A percentile compares a stretch with the other conserved stretches of the same genome.
Conservation (phyloP, 2,797 vertebrate species). For the Huso huso region DNA sequence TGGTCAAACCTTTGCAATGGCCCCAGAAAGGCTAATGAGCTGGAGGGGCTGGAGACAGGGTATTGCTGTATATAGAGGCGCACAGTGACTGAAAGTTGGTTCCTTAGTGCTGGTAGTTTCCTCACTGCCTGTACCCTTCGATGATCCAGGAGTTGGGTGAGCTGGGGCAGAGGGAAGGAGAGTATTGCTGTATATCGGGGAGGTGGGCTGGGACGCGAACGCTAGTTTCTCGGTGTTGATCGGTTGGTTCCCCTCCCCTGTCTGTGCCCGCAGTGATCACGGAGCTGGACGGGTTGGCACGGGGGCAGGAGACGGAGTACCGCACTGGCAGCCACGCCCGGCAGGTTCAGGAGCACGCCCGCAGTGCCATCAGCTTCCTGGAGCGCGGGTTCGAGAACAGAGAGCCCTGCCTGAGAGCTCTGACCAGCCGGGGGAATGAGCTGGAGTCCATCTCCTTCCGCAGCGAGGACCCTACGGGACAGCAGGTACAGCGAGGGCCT, state of each 20-base stretch:
- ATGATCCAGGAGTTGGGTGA: no score
- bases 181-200: no score
- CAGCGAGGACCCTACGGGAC: slow-evolving; percentile 91
- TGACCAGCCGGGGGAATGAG: slow-evolving; percentile 91
- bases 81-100: no score
- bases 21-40: no score
- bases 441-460: slow-evolving; percentile 96
- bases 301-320: slow-evolving; percentile 80
- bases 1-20: no score
- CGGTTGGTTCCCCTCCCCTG: slow-evolving; percentile 12
- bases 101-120: no score
- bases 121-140: no score
- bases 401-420: slow-evolving; percentile 78
- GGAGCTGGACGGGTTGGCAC: slow-evolving; percentile 90
- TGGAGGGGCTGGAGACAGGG: no score
- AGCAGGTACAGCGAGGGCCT: slow-evolving; percentile 63
- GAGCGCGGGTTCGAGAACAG: slow-evolving; percentile 81
- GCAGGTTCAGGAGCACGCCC: slow-evolving; percentile 85
- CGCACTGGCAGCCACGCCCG: slow-evolving; percentile 68
- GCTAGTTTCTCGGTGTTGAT: no score
- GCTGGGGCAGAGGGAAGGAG: no score
- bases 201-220: no score
- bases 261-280: slow-evolving; percentile 75
- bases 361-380: slow-evolving; percentile 79
- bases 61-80: no score